phyloP scores from a whole-genome alignment of 2,113 vertebrate species.

The Oceanodroma tethys region DNA sequence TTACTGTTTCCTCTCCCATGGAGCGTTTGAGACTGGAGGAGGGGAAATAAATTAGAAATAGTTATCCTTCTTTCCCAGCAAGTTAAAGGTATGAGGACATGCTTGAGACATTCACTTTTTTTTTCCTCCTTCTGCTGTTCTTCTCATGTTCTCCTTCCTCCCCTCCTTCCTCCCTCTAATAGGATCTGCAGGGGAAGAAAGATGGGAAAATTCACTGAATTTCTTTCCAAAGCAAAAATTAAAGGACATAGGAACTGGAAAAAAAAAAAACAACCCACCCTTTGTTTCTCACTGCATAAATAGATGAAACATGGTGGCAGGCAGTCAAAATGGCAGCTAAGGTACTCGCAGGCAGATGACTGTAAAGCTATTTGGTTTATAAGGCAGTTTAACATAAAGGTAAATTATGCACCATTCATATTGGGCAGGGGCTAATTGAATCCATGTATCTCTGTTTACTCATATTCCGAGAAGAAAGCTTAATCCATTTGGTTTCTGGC shows the following conservation, averaged over 20 bases:
- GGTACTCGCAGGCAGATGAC: neutral
- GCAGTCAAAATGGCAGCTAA: neutral
- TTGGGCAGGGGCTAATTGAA: neutral
- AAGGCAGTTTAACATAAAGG: neutral
- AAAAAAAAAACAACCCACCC: too few species aligned
- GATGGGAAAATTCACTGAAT: neutral
- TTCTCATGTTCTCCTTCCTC: neutral
- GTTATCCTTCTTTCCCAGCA: neutral
- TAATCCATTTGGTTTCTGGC: neutral
- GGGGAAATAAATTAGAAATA: neutral
- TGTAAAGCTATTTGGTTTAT: neutral
- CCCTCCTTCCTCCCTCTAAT: neutral
- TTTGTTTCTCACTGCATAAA: neutral
- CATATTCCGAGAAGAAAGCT: neutral
- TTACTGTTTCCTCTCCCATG: neutral
- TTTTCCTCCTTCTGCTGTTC: neutral
- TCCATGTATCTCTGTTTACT: neutral
- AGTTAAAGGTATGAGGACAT: neutral
- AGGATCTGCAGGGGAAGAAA: neutral
- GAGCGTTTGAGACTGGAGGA: neutral
- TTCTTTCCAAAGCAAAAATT: neutral
- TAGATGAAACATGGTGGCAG: neutral
- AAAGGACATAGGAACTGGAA: neutral
- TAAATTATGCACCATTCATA: neutral
- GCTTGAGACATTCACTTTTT: neutral